Base-by-base conservation (phyloP, 2,797 vertebrate species). In the Danio choprae region DNA sequence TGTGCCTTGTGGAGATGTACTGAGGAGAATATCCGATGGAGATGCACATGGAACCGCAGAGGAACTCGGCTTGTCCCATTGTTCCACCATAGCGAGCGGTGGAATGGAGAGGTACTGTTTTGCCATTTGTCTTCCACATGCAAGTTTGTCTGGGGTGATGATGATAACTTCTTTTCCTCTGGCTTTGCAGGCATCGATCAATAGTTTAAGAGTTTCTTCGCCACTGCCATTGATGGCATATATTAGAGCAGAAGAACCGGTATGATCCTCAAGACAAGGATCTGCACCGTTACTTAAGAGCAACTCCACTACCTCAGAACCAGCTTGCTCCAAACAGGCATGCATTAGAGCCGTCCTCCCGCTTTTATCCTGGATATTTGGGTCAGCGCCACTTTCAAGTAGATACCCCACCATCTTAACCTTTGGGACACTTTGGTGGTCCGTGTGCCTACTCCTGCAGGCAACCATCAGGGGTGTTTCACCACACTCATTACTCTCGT, bases 131-230 rank as follows among this genome's bases (percentile, higher is more conserved):
- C 88, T 92, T 50, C 95, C 95, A 0, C 91, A 91, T 0, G 91
- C 89, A 0, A 94, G 92, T 72, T 89, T 94, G 22, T 95, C 94
- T 0, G 90, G 95, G 0, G 94, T 95, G 72, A 98, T 97, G 84
- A 98, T 97, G 85, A 98, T 98, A 44, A 98, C 96, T 67, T 98
- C 97, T 79, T 98, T 98, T 1, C 97, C 97, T 6, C 86, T 95
- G 0, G 92, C 95, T 83, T 93, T 96, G 89, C 96, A 98, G n/a
- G 94, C 93, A 68, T 94, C 93, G 0, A 98, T 93, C 41, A 98
- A 75, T 81, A 98, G 79, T 77, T 92, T 92, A 53, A 98, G 90
- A 3, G 94, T 95, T 60, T 94, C 94, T 76, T 87, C 93, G 60
- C 97, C 95, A 13, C 94, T 93, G 0, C 94, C 91, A 29, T 95